Evolutionary conservation across 2,113 vertebrate species (phyloP), one percentile per base, ranked within the genome.

Genomic region (Penelope pileata): DNA sequence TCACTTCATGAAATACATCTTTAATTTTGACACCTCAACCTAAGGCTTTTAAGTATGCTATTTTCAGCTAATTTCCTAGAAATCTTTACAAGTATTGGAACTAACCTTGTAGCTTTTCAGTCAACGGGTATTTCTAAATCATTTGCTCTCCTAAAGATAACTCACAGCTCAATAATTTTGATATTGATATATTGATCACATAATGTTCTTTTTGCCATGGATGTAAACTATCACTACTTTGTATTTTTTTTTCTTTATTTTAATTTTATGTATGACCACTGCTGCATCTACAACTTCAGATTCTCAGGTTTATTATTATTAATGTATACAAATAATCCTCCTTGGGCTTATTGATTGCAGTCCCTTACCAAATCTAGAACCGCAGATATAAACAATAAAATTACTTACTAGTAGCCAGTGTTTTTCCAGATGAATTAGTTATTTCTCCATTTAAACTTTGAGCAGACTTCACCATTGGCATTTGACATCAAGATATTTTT

Each of bases 1-100:
- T 64, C 75, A 79, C 75, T 82, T 96, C 88, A 94, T 86, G 90
- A 96, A 93, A 82, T 40, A 32, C 5, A 1, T 50, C 86, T 85
- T 96, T 94, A 72, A 94, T 93, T 94, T 90, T 85, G 88, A 91
- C 54, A 88, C 86, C 69, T 77, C 48, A 68, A 42, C 19, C n/a
- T 67, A 43, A 79, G 51, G 21, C 36, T 92, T 70, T 74, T 36
- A 75, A 60, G 48, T 6, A 14, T 29, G 53, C 21, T 54, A 59
- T 58, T 82, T 60, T 58, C 73, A 88, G 47, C 36, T 79, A 36
- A 45, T 92, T 94, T 94, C 90, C 88, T 84, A 84, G 84, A 81
- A 68, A 72, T 60, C 21, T 48, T 81, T 48, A 34, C 30, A 51
- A 40, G 16, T 16, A 27, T 26, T 82, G 40, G 73, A 92, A 78